These are phyloP conservation scores for Meriones unguiculatus DNA, from an alignment of 2,113 vertebrate species.

Conservation along the genomic window DNA sequence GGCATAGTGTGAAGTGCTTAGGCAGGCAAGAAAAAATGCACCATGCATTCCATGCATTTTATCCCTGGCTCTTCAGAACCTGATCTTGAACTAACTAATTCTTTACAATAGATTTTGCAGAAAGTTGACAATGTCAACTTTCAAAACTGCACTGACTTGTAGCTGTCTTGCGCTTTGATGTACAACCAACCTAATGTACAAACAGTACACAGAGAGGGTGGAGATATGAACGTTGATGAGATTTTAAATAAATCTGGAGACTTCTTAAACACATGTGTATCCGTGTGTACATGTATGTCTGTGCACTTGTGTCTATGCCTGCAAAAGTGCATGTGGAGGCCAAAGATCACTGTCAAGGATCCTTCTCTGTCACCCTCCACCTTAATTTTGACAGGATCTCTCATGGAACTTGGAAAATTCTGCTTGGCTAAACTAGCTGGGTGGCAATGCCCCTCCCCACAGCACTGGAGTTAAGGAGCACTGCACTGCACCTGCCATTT, in stretches of 20 bases:
- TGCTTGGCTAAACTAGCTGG: not conserved
- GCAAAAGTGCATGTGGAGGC: too few relatives aligned
- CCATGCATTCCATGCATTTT: not conserved
- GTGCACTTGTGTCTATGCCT: not conserved
- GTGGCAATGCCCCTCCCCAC: not conserved
- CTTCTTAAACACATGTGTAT: not conserved
- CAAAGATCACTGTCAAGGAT: not conserved
- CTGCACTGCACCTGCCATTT: not conserved
- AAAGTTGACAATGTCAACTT: not conserved
- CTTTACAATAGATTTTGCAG: not conserved
- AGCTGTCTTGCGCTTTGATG: not conserved
- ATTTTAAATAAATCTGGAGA: not conserved
- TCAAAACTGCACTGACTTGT: not conserved
- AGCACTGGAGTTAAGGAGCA: not conserved
- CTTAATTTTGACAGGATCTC: not conserved
- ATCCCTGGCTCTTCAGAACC: rapidly evolving
- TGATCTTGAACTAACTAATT: not conserved
- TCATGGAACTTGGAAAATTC: not conserved
- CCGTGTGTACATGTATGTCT: not conserved
- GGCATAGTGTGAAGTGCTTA: not conserved
- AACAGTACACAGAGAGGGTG: not conserved
- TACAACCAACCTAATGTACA: not conserved
- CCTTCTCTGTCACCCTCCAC: not conserved
- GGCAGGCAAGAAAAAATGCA: not conserved
- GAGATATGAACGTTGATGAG: too few relatives aligned